Evolutionary conservation across 2,113 vertebrate genomes (phyloP).

Genomic region (Thermophis baileyi): DNA sequence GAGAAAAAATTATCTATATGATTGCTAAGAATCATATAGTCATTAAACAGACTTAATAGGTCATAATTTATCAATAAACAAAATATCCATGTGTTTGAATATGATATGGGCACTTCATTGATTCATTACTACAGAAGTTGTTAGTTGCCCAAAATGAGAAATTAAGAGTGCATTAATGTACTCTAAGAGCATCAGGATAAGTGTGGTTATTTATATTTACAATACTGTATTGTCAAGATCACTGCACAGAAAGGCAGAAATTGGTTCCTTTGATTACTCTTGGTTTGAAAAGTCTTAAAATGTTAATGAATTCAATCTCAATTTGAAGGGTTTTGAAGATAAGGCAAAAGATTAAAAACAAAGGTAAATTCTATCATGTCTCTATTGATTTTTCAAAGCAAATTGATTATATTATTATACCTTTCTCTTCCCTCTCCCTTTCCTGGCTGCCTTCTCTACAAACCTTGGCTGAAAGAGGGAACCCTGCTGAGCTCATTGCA

Average conservation of each 20-base stretch:
- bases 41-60: not conserved
- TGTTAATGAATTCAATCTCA: conserved; percentile 20
- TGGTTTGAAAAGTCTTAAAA: conserved; percentile 28
- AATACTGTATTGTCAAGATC: conserved; percentile 9
- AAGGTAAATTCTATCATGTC: conserved; percentile 40
- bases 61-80: not conserved
- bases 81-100: not conserved
- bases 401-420: conserved; percentile 44
- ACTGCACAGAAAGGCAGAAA: not conserved
- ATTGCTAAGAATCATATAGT: not conserved
- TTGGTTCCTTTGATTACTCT: not conserved
- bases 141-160: conserved; percentile 6
- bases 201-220: not conserved
- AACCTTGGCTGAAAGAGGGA: conserved; percentile 33
- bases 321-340: conserved; percentile 29
- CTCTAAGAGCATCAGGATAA: conserved; percentile 15
- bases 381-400: conserved; percentile 35
- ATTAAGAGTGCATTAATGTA: not conserved
- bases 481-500: conserved; percentile 45
- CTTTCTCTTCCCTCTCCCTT: conserved; percentile 29
- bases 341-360: conserved; percentile 45
- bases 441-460: not conserved
- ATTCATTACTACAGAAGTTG: not conserved
- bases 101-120: conserved; percentile 3
- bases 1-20: not conserved